Evolutionary conservation across 2,113 vertebrate species (phyloP).

Genomic region (Aleadryas rufinucha): DNA sequence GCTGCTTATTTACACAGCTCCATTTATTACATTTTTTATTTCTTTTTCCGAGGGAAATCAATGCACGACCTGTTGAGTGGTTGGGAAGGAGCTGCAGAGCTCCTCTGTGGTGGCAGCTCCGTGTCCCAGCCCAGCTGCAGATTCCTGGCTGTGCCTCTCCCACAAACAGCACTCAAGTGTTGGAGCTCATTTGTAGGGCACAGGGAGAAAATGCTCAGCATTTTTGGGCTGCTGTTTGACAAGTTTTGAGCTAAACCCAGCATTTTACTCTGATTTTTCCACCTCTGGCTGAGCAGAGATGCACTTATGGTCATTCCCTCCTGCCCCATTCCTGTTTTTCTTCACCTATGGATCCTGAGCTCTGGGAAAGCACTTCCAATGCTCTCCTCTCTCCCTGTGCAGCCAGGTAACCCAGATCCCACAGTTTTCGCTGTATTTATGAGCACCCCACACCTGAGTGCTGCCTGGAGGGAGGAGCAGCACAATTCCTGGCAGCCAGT

Average conservation of each 20-base stretch:
- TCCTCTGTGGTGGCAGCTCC: not conserved
- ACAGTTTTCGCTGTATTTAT: not conserved
- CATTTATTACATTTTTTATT: not conserved
- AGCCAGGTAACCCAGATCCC: not conserved
- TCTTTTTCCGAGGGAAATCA: not conserved
- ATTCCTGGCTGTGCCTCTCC: not conserved
- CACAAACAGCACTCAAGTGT: rapidly evolving
- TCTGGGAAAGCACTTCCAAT: not conserved
- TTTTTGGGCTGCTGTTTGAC: not conserved
- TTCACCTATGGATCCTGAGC: not conserved
- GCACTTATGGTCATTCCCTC: not conserved
- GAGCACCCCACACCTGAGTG: not conserved
- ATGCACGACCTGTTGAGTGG: not conserved
- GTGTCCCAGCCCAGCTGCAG: not conserved
- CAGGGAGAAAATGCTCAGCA: rapidly evolving
- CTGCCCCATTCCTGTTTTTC: not conserved
- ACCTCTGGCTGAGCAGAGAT: not conserved
- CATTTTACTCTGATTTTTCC: not conserved
- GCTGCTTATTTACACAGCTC: not conserved
- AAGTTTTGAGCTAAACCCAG: not conserved
- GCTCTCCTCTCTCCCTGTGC: not conserved
- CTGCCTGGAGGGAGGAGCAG: not conserved
- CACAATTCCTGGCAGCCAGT: not conserved
- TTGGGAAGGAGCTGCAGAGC: not conserved
- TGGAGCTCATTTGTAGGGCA: not conserved